Conservation (phyloP, 2,113 vertebrate species). For the Octodon degus region DNA sequence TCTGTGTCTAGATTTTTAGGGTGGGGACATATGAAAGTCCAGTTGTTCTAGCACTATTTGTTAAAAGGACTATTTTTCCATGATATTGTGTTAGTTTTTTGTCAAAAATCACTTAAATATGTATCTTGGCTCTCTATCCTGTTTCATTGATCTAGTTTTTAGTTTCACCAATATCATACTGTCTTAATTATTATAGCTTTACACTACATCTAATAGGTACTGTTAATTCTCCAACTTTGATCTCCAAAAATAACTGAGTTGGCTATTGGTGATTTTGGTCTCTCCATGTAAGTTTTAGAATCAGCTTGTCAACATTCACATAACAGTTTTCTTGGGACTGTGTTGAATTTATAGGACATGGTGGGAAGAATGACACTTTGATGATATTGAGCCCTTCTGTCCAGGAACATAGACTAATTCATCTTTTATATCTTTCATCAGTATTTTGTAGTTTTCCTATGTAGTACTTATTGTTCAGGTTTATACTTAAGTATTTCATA, state of each 20-base stretch:
- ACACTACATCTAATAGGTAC: not conserved
- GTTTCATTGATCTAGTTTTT: not conserved
- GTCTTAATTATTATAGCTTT: not conserved
- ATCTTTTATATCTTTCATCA: not conserved
- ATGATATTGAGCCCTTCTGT: not conserved
- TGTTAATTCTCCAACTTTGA: not conserved
- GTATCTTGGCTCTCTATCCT: not conserved
- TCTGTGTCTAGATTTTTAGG: not conserved
- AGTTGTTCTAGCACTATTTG: not conserved
- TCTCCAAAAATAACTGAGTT: not conserved
- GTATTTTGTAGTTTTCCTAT: not conserved
- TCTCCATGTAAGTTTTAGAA: not conserved
- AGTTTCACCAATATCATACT: not conserved
- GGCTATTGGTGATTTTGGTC: not conserved
- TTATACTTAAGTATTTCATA: not conserved
- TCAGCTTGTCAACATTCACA: not conserved
- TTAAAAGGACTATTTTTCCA: not conserved
- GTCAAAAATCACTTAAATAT: not conserved
- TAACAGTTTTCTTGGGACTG: not conserved
- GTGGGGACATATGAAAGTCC: not conserved
- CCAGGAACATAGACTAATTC: not conserved
- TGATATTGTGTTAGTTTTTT: not conserved
- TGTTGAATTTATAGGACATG: not conserved
- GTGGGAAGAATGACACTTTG: not conserved
- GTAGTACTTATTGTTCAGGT: not conserved